Evolutionary conservation across 2,113 vertebrate species (phyloP), one percentile per base, ranked within the genome.

Genomic region (Forbesichthys papilliferus): DNA sequence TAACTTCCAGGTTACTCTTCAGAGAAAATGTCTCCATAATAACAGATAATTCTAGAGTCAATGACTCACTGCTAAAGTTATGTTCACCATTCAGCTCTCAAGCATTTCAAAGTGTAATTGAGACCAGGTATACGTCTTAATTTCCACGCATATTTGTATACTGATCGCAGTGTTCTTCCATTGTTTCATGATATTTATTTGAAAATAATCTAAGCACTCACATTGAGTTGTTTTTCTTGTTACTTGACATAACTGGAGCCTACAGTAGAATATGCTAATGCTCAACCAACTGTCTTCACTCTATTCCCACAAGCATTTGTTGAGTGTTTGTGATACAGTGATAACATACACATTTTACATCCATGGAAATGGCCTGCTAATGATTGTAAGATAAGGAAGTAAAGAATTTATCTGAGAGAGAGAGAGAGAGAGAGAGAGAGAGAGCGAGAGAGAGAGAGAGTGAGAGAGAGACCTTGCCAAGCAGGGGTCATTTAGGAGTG

Each of bases 401-500:
- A 5, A 16, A 8, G 9, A 47, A 46, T 10, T 9, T 62, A 36
- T 42, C n/a, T 66, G 9, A 27, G n/a, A 53, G 52, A 12, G 20
- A 58, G 56, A 20, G 12, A 18, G 47, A 16, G 6, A 36, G 64
- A 36, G 52, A 11, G 36, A 33, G 34, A 58, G 53, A 54, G 34
- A 65, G 36, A 47, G 34, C 5, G 47, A 62, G 59, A 27, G n/a
- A 53, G 52, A 12, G 20, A 58, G 56, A 58, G 53, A 54, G 34
- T 61, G 36, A 47, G 34, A 10, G 47, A 62, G 59, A 16, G 16
- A 8, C 42, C 68, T 84, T 71, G 77, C 78, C 80, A 86, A 80
- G 72, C 77, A 60, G 54, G 75, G 82, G 82, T 89, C 16, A 20
- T 89, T 86, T 82, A 79, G 82, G 85, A 84, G 82, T 88, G 86